Base-by-base conservation (phyloP, 2,113 vertebrate genomes). In the Agapornis roseicollis region DNA sequence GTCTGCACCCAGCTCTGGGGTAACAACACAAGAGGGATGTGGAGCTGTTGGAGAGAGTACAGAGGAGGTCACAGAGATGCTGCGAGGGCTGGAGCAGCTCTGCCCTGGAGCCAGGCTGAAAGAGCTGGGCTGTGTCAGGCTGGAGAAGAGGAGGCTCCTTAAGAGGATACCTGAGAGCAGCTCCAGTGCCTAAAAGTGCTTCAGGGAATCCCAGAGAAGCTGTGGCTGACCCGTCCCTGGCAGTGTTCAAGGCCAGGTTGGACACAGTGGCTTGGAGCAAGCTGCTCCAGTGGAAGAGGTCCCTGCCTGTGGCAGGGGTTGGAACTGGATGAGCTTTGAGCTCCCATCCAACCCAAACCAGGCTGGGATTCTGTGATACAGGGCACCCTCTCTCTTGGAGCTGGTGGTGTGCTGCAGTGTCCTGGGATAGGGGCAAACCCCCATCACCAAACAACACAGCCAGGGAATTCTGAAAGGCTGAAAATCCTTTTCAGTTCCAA, bases 331-430 rank as follows among this genome's bases (percentile, higher is more conserved):
- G 20, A 58, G 33, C 13, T n/a, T n/a, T 35, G 35, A 58, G 20
- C 33, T 58, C 33, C 56, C 20, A n/a, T 35, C 55, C 33, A n/a
- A 58, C 56, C 2, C 56, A 58, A 58, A 58, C 33, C 56, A 58
- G 22, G 3, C 56, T 1, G 4, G 56, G 33, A 24, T 24, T 35
- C 56, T 35, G 22, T 58, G 56, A 17, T 0, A 10, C 0, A 0
- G 29, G 68, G 22, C 52, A 11, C 42, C 55, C 9, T 3, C 27
- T 42, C 31, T 56, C 3, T 0, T 33, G 9, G 70, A 49, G 64
- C 52, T 23, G 39, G n/a, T 18, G 53, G 4, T 42, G 6, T 23
- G 31, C 13, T 16, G 9, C 72, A 10, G 2, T 35, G 33, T 23
- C 22, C 10, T 17, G 52, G 33, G 25, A 69, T 17, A 18, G 35